Percentiles rank a stretch among this genome's conserved stretches.
Evolutionary conservation across 2,888 invertebrate species (phyloP).

Genomic region (Entomobrya proxima): DNA sequence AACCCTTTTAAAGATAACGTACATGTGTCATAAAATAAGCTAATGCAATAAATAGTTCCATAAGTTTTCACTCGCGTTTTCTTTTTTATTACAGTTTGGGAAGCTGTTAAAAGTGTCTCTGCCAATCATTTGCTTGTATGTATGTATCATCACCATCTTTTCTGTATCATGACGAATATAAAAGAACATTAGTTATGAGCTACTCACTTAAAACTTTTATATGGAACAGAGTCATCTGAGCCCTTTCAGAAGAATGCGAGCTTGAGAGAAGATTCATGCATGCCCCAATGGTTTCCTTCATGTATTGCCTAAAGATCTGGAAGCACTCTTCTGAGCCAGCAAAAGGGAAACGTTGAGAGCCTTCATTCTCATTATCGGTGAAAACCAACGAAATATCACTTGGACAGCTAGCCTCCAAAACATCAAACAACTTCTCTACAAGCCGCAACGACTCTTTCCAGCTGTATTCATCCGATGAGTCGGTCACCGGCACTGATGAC

Average conservation of each 20-base stretch:
- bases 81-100: neutral
- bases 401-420: slow-evolving; percentile 55
- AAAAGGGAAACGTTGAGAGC: neutral
- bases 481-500: neutral
- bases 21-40: neutral
- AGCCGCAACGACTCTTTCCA: slow-evolving; percentile 27
- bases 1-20: slow-evolving; percentile 23
- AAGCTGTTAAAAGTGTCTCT: neutral
- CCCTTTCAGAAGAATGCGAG: neutral
- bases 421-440: slow-evolving; percentile 45
- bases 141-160: neutral
- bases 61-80: neutral
- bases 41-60: neutral
- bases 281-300: slow-evolving; percentile 19
- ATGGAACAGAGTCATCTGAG: neutral
- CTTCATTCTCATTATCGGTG: slow-evolving; percentile 20
- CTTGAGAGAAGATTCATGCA: slow-evolving; percentile 35
- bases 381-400: slow-evolving; percentile 29
- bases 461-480: neutral
- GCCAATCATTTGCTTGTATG: neutral
- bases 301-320: slow-evolving; percentile 26
- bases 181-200: neutral
- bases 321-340: neutral
- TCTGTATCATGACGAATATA: neutral
- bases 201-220: slow-evolving; percentile 49